phyloP scores from a whole-genome alignment of 2,797 vertebrate species.

The Clamator glandarius region DNA sequence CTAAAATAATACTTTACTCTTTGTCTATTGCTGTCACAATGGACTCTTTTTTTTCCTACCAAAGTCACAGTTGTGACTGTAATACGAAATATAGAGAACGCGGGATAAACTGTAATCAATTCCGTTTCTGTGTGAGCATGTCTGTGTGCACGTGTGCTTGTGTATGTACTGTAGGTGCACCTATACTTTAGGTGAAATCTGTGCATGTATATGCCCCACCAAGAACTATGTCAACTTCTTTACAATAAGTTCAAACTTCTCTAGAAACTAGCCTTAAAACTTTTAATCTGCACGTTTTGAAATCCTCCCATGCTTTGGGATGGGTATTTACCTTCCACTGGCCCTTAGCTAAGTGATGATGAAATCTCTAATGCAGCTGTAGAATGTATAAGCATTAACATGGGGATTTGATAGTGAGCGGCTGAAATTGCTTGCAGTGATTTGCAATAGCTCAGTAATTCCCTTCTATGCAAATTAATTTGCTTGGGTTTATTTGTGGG shows the following conservation, averaged over 20 bases:
- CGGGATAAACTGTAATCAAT: not conserved
- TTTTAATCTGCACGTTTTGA: not conserved
- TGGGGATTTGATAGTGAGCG: not conserved
- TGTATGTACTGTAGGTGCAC: rapidly evolving
- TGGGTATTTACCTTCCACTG: not conserved
- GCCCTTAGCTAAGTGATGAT: slow-evolving; percentile 5
- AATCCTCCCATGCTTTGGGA: not conserved
- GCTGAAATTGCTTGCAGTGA: slow-evolving; percentile 12
- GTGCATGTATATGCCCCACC: not conserved
- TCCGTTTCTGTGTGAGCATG: not conserved
- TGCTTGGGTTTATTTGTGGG: not conserved
- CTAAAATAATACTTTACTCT: slow-evolving; percentile 66
- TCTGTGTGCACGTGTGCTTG: not conserved
- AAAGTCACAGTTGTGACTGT: not conserved
- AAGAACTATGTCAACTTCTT: not conserved
- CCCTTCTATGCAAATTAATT: slow-evolving; percentile 26
- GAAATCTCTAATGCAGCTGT: not conserved
- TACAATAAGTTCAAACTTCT: not conserved
- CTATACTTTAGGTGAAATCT: rapidly evolving
- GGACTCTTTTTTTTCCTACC: not conserved
- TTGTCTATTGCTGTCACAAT: not conserved
- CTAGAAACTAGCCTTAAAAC: not conserved
- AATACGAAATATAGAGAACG: not conserved
- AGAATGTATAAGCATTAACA: not conserved
- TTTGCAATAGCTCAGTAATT: slow-evolving; percentile 39